Evolutionary conservation across 64 coral and sea anemone species (phyloP), one percentile per base, ranked within the genome.

Genomic region (Stylophora pistillata): DNA sequence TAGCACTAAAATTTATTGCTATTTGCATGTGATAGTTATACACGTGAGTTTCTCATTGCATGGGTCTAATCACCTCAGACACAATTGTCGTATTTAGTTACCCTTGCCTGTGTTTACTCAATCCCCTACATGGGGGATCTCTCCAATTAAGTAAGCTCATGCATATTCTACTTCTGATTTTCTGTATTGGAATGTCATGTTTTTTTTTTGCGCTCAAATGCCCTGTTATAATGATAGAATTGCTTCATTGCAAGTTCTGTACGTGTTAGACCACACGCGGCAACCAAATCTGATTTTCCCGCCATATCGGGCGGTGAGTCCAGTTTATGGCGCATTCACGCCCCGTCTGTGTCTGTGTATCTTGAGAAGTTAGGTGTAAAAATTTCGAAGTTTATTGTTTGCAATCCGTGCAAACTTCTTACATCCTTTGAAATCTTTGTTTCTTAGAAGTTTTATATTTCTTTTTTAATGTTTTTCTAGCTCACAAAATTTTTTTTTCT

Each of bases 21-120:
- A 47, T 47, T 47, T 47, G 37, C 37, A 47, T 4, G 37, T 4
- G 37, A 47, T 4, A 47, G 37, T 47, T 47, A 7, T 7, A 47
- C 37, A 47, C 37, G 3, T 47, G 37, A 47, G 37, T 7, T 47
- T 7, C 37, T 47, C 28, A 9, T 71, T 71, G 13, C 62, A 47
- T 68, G 80, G 12, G 61, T 53, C 58, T 65, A 0, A 21, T 6
- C 23, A 14, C 52, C 29, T 7, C 60, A 65, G 58, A 69, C 80
- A 81, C 28, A 84, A 68, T 84, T 32, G 12, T 10, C 33, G 62
- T 53, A 59, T 82, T 82, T 0, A 54, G 33, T 84, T 70, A 84
- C 58, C 4, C 13, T 18, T 52, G 23, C 15, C n/a, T 23, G 41
- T 84, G 80, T 84, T 84, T 84, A 69, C 53, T 84, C 62, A 54